phyloP scores from a whole-genome alignment of 1,140 invertebrate genomes.

The Pseudachorutes palmiensis region DNA sequence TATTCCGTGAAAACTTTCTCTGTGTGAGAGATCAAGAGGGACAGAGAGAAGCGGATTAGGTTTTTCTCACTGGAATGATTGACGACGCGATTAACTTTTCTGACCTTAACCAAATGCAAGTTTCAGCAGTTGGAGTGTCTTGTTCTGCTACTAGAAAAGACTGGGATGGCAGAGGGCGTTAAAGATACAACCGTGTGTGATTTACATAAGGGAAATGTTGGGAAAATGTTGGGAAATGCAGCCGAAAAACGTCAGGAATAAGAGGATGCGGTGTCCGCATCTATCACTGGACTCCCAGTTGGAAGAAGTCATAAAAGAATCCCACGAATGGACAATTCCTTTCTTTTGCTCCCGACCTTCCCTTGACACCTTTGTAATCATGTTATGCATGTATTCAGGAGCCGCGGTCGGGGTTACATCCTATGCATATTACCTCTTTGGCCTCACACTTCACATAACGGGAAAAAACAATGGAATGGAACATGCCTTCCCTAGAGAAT shows the following conservation, averaged over 20 bases:
- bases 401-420: background rate
- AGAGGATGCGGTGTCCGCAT: too few relatives aligned
- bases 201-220: background rate
- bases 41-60: too few relatives aligned
- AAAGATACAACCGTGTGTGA: background rate
- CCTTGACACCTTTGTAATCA: background rate
- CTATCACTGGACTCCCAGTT: background rate
- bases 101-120: too few relatives aligned
- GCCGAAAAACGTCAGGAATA: too few relatives aligned
- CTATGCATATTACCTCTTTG: background rate
- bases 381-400: conserved; percentile 1
- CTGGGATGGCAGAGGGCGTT: too few relatives aligned
- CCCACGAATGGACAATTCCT: background rate
- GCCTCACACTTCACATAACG: background rate
- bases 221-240: background rate
- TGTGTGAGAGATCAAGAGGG: too few relatives aligned
- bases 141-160: too few relatives aligned
- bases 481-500: background rate
- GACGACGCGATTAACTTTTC: too few relatives aligned
- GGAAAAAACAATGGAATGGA: background rate
- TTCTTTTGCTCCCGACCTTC: background rate
- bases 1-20: too few relatives aligned
- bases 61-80: too few relatives aligned
- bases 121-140: too few relatives aligned
- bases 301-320: background rate